Evolutionary conservation across 1,140 invertebrate genomes (phyloP).

Genomic region (Wasmannia auropunctata): DNA sequence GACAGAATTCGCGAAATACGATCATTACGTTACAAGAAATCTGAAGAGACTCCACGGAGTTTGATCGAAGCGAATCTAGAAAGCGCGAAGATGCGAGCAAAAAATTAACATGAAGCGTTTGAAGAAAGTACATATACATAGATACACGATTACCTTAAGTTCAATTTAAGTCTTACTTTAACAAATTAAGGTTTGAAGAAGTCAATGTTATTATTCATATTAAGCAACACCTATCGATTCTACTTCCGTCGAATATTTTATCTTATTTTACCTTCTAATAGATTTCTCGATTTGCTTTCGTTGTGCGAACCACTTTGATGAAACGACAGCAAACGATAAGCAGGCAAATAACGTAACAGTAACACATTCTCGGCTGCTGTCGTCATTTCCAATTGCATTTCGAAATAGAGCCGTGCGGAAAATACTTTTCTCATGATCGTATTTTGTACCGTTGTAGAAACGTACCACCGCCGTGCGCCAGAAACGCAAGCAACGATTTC

Average conservation of each 20-base stretch:
- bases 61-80: not conserved
- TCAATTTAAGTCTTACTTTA: not conserved
- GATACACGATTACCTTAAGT: not conserved
- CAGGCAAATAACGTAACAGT: conserved; percentile 32
- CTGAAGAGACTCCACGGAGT: not conserved
- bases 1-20: not conserved
- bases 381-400: conserved; percentile 30
- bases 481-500: conserved; percentile 23
- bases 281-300: not conserved
- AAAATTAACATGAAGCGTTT: not conserved
- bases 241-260: no score
- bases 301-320: not conserved
- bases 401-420: conserved; percentile 20
- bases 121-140: not conserved
- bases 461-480: conserved; percentile 10
- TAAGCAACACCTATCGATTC: not conserved
- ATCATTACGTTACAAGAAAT: conserved; percentile 1
- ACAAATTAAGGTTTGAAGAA: not conserved
- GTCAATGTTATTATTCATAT: not conserved
- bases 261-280: not conserved
- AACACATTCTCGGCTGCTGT: conserved; percentile 8
- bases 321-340: not conserved
- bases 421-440: conserved; percentile 53
- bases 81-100: not conserved
- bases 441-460: conserved; percentile 27